Evolutionary conservation across 1,140 invertebrate species (phyloP), one percentile per base, ranked within the genome.

Genomic region (Dufourea novaeangliae): DNA sequence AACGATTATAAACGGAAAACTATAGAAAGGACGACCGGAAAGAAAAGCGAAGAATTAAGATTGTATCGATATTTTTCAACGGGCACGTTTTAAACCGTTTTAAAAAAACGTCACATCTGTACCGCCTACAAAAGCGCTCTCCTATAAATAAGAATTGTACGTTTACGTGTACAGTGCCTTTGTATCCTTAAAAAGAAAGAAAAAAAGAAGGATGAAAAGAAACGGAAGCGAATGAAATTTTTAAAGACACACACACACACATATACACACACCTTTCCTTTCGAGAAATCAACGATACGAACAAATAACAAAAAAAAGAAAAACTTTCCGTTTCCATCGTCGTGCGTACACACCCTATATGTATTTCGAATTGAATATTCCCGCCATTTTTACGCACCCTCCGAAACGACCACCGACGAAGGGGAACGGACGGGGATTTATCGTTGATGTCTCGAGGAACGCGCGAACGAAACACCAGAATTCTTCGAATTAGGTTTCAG

Each of bases 81-180:
- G 82, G 86, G 77, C 71, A 83, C 80, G 75, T 86, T 88, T 87
- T 88, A 88, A n/a, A n/a, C 83, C 84, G 75, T 85, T 83, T 82
- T 68, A 57, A 83, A 37, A 66, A 54, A 25, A 25, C 25, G 69
- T 67, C 72, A 83, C 80, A 78, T 61, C 82, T 64, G 83, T 85
- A 80, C 59, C 79, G 82, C 82, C 79, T 74, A 81, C 78, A 87
- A n/a, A n/a, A n/a, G 83, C 86, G 86, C 70, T 88, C 84, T 86
- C 87, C 73, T 88, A 80, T 67, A 41, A 62, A 80, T 67, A 41
- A 62, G 66, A 76, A 50, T 81, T 84, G 77, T 85, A 89, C 87
- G 81, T 89, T 90, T 88, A 88, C 83, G 79, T 91, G 89, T 90
- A 91, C 89, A 92, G 91, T 92, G 90, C 90, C 91, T 92, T 92